phyloP scores from a whole-genome alignment of 2,888 invertebrate species.

The Stramonita haemastoma region DNA sequence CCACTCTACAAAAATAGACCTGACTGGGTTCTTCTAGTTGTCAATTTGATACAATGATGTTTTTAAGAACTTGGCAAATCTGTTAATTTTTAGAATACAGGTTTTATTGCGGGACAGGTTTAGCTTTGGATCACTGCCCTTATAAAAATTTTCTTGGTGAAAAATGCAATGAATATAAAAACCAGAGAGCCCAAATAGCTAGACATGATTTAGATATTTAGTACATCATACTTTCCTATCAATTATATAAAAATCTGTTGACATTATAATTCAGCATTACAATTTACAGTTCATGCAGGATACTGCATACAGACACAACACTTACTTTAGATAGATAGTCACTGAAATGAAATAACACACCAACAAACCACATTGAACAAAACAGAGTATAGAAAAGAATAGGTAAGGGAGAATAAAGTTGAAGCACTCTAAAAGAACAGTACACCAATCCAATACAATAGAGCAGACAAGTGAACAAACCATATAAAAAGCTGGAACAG shows the following conservation, averaged over 20 bases:
- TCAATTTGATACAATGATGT: no score
- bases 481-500: neutral
- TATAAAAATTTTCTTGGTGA: no score
- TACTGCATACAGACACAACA: neutral
- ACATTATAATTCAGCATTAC: neutral
- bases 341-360: conserved; percentile 1
- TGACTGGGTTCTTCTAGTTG: no score
- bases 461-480: neutral
- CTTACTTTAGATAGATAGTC: neutral
- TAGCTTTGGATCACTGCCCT: no score
- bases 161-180: neutral
- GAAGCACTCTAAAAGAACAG: no score
- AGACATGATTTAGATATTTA: neutral
- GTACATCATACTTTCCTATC: neutral
- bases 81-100: no score
- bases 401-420: neutral
- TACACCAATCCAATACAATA: neutral
- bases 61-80: no score
- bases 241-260: neutral
- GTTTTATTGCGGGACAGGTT: no score
- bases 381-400: neutral
- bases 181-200: neutral
- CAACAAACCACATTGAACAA: neutral
- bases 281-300: neutral
- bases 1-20: no score